Evolutionary conservation across 2,888 invertebrate species (phyloP).

Genomic region (Atrina japonica): DNA sequence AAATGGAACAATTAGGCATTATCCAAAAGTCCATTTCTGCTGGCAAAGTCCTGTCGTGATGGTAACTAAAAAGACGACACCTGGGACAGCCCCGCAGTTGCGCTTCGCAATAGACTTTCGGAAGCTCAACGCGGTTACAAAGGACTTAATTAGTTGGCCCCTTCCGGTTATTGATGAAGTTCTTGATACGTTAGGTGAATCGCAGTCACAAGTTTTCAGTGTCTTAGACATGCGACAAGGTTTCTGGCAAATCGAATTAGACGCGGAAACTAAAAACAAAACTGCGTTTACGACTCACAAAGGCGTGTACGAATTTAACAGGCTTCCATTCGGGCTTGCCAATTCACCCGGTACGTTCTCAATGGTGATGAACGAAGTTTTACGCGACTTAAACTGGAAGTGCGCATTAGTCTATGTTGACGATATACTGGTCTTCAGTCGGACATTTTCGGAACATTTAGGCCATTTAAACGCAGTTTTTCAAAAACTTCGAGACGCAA

Average conservation of each 20-base stretch:
- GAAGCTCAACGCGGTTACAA: conserved; percentile 5
- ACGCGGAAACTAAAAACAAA: conserved; percentile 14
- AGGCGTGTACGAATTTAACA: conserved; percentile 45
- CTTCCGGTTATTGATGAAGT: conserved; percentile 10
- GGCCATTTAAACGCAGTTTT: conserved; percentile 46
- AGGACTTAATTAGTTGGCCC: conserved; percentile 5
- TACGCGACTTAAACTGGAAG: conserved; percentile 17
- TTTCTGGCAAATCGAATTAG: conserved; percentile 8
- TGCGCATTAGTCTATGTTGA: conserved; percentile 45
- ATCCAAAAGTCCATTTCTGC: conserved; percentile 19
- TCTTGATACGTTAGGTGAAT: conserved; percentile 13
- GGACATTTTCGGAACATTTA: conserved; percentile 3
- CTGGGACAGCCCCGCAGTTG: not conserved
- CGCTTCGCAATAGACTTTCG: conserved; percentile 5
- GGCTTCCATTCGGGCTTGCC: conserved; percentile 51
- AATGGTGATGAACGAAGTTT: conserved; percentile 43
- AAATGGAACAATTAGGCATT: conserved; percentile 19
- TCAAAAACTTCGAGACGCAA: conserved; percentile 41
- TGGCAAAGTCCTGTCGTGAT: conserved; percentile 7
- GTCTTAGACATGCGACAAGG: conserved; percentile 4
- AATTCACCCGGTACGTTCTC: conserved; percentile 36
- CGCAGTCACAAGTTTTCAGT: conserved; percentile 9
- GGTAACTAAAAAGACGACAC: conserved; percentile 6
- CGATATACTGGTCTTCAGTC: conserved; percentile 48
- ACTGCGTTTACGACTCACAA: conserved; percentile 31